phyloP scores from a whole-genome alignment of 2,888 invertebrate species.

The Caradrina clavipalpis region DNA sequence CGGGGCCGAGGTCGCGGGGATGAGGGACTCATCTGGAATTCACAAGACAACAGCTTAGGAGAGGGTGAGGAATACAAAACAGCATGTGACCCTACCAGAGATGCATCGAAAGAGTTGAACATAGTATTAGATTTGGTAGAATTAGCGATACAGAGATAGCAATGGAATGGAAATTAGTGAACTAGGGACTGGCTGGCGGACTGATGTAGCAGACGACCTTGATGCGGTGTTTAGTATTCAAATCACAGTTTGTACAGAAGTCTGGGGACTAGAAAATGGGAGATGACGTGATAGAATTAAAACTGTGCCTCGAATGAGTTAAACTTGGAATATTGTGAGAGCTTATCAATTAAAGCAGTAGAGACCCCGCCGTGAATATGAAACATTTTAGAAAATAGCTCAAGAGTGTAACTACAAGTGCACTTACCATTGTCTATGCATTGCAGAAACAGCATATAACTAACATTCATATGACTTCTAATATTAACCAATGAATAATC shows the following conservation, averaged over 20 bases:
- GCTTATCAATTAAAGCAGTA: constrained; percentile 47
- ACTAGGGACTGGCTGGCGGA: constrained; percentile 39
- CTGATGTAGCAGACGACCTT: constrained; percentile 51
- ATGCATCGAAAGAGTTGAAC: constrained; percentile 62
- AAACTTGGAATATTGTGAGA: constrained; percentile 39
- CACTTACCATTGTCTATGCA: constrained; percentile 37
- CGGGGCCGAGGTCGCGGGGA: constrained; percentile 89
- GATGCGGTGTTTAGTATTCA: constrained; percentile 64
- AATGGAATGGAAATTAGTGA: constrained; percentile 53
- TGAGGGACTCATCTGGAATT: constrained; percentile 91
- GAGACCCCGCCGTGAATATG: constrained; percentile 43
- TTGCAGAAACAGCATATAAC: not conserved
- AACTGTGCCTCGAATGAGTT: constrained; percentile 49
- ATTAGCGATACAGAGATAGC: constrained; percentile 52
- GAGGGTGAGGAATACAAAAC: constrained; percentile 77
- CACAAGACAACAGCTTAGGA: constrained; percentile 89
- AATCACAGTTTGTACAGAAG: constrained; percentile 57
- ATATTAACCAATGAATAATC: not conserved
- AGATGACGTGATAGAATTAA: constrained; percentile 56
- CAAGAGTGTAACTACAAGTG: constrained; percentile 17
- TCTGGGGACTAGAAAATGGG: constrained; percentile 53
- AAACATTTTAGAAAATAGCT: constrained; percentile 11
- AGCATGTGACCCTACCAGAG: constrained; percentile 60
- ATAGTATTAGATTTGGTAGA: constrained; percentile 57
- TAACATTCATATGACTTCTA: not conserved